phyloP scores from a whole-genome alignment of 1,140 invertebrate species.

The Mylabris phalerata region DNA sequence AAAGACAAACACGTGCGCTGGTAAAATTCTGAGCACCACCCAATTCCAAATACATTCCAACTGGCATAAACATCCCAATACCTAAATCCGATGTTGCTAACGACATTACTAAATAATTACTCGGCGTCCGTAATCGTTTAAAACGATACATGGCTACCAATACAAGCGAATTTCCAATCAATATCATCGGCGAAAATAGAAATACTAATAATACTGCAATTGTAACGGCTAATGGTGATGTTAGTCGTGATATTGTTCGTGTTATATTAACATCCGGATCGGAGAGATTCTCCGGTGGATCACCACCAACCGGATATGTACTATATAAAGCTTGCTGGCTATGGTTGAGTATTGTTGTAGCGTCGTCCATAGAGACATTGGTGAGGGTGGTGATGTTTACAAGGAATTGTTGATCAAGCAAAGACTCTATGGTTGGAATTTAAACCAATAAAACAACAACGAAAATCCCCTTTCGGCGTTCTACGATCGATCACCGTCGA shows the following conservation, averaged over 20 bases:
- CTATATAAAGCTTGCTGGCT: conserved; percentile 28
- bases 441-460: no score
- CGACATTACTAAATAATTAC: conserved; percentile 67
- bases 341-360: conserved; percentile 24
- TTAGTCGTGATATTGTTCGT: conserved; percentile 28
- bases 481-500: no score
- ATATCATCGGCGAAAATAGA: conserved; percentile 50
- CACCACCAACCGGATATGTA: conserved; percentile 26
- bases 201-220: conserved; percentile 49
- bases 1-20: conserved; percentile 47
- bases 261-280: conserved; percentile 30
- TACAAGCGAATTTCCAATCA: conserved; percentile 52
- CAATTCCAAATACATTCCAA: conserved; percentile 56
- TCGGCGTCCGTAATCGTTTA: conserved; percentile 56
- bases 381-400: neutral
- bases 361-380: conserved; percentile 30
- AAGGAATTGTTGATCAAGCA: neutral
- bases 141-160: conserved; percentile 53
- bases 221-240: conserved; percentile 44
- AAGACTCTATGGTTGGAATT: neutral
- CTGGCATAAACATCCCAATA: conserved; percentile 67
- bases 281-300: conserved; percentile 25
- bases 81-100: conserved; percentile 65
- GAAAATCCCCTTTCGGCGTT: no score
- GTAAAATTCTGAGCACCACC: conserved; percentile 42